Conservation (phyloP, 2,888 invertebrate species). For the Pollenia amentaria region DNA sequence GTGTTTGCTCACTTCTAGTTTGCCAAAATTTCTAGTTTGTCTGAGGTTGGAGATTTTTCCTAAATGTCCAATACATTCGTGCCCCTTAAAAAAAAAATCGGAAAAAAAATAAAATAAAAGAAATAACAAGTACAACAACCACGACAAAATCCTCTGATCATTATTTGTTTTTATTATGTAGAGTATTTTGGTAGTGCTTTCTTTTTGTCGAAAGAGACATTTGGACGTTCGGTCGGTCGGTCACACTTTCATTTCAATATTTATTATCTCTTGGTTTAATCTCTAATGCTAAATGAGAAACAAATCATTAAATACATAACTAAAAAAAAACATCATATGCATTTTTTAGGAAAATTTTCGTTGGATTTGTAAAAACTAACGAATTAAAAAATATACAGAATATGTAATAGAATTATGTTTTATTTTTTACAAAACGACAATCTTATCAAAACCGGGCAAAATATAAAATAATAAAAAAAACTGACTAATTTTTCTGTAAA, state of each 20-base stretch:
- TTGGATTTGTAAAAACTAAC: neutral
- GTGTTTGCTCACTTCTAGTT: conserved; percentile 82
- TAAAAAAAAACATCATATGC: conserved; percentile 40
- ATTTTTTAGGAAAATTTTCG: conserved; percentile 7
- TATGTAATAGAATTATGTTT: too few relatives aligned
- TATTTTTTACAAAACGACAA: too few relatives aligned
- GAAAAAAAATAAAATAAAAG: conserved; percentile 53
- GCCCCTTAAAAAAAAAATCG: conserved; percentile 62
- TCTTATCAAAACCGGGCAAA: too few relatives aligned
- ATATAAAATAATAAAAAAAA: too few relatives aligned
- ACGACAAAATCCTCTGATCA: conserved; percentile 63
- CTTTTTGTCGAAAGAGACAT: conserved; percentile 54
- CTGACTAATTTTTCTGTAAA: too few relatives aligned
- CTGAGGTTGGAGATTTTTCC: conserved; percentile 73
- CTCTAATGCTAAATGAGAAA: conserved; percentile 61
- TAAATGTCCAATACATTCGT: conserved; percentile 73
- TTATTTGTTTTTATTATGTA: conserved; percentile 63
- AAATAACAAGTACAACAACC: conserved; percentile 35
- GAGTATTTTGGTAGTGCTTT: conserved; percentile 66
- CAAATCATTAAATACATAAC: neutral
- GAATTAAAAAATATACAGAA: too few relatives aligned
- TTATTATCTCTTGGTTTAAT: conserved; percentile 65
- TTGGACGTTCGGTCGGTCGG: conserved; percentile 55
- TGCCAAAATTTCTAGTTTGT: conserved; percentile 75
- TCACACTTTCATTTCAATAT: conserved; percentile 66